Percentiles rank a stretch among this genome's conserved stretches.
phyloP scores from a whole-genome alignment of 1,140 invertebrate species.

The Plectrocnemia conspersa region DNA sequence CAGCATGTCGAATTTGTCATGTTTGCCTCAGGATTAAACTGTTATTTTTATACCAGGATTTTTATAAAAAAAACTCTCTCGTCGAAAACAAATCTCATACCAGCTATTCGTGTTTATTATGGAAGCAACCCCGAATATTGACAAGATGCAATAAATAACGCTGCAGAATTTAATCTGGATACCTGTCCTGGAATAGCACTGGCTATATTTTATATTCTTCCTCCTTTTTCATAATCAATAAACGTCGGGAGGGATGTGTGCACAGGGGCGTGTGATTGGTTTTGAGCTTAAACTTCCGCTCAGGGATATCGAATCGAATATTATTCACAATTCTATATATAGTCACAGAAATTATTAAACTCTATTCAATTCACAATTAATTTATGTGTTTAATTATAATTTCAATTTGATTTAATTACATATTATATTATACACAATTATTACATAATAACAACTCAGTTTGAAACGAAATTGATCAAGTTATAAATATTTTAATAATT shows the following conservation, averaged over 20 bases:
- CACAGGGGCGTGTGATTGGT: conserved; percentile 29
- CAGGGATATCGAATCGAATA: conserved; percentile 14
- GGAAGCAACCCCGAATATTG: conserved; percentile 17
- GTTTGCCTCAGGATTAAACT: conserved; percentile 21
- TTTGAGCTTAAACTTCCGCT: conserved; percentile 20
- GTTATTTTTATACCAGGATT: too few relatives aligned
- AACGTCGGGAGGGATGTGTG: conserved; percentile 30
- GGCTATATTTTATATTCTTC: conserved; percentile 30
- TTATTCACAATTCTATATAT: conserved; percentile 1
- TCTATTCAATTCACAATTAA: not conserved
- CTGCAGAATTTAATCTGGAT: conserved; percentile 26
- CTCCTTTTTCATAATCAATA: conserved; percentile 35
- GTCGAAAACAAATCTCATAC: too few relatives aligned
- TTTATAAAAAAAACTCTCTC: too few relatives aligned
- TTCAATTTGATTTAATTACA: not conserved
- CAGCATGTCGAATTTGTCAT: conserved; percentile 28
- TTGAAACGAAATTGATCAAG: too few relatives aligned
- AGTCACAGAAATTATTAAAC: not conserved
- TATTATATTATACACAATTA: not conserved
- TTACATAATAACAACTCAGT: too few relatives aligned
- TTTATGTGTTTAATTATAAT: not conserved
- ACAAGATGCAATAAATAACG: conserved; percentile 20
- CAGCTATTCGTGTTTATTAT: too few relatives aligned
- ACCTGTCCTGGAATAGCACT: conserved; percentile 17
- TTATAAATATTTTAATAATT: too few relatives aligned